These are phyloP conservation scores for Trachelus stipa DNA, from an alignment of 2,888 invertebrate species.

Conservation along the genomic window DNA sequence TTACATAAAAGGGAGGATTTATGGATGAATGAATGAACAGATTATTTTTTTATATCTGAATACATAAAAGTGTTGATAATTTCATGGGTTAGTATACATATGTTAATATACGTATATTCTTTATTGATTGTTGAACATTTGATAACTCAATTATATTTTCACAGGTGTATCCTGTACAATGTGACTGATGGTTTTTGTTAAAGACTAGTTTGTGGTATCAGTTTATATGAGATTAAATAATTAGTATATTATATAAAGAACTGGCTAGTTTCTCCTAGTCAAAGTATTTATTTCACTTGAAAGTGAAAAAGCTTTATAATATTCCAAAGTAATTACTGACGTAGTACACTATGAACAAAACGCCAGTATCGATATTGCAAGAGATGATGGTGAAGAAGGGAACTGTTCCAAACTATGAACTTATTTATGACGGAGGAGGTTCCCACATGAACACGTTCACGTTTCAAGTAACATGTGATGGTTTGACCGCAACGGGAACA, in stretches of 20 bases:
- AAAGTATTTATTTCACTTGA: background rate
- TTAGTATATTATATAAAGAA: background rate
- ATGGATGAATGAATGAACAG: background rate
- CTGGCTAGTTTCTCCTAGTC: background rate
- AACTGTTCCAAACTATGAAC: slow-evolving; percentile 69
- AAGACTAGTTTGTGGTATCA: background rate
- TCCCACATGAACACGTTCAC: slow-evolving; percentile 63
- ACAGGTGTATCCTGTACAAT: background rate
- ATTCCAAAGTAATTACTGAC: background rate
- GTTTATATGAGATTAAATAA: background rate
- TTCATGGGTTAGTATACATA: background rate
- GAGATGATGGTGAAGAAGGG: slow-evolving; percentile 73
- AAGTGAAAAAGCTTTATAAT: background rate
- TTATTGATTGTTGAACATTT: background rate
- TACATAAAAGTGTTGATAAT: background rate
- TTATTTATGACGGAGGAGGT: slow-evolving; percentile 60
- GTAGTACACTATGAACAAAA: slow-evolving; percentile 65
- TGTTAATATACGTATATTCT: background rate
- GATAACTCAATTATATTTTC: background rate
- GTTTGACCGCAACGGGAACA: slow-evolving; percentile 53
- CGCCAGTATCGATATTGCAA: slow-evolving; percentile 75
- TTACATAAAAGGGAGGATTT: background rate
- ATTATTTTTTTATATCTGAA: background rate
- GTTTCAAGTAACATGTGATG: slow-evolving; percentile 58
- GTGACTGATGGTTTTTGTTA: background rate